Conservation (phyloP, 2,113 vertebrate genomes). For the Stigmatopora argus region DNA sequence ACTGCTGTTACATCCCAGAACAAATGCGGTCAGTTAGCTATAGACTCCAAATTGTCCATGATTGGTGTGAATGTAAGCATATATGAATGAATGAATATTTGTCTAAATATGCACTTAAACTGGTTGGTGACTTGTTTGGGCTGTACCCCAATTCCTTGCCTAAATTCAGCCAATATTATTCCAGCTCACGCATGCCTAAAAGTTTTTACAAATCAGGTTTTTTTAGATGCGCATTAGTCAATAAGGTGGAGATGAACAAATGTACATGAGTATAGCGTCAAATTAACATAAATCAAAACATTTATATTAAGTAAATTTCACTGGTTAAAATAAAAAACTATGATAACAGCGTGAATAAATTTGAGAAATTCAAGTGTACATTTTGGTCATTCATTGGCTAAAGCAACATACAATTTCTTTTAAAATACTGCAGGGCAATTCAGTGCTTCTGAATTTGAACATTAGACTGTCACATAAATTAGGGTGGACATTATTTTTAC, state of each 20-base stretch:
- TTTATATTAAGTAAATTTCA: too few species aligned
- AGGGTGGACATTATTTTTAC: background rate
- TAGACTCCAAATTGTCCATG: background rate
- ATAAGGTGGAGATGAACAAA: too few species aligned
- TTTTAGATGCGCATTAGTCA: background rate
- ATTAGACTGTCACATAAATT: background rate
- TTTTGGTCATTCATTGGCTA: too few species aligned
- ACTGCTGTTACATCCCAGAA: background rate
- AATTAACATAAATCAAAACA: too few species aligned
- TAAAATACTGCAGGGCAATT: too few species aligned
- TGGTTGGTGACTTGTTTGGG: background rate
- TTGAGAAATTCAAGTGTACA: too few species aligned
- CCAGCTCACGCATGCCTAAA: background rate
- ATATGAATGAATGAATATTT: background rate
- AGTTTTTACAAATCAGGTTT: background rate
- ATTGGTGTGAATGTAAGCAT: background rate
- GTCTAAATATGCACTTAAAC: background rate
- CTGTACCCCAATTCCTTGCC: background rate
- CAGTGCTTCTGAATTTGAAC: background rate
- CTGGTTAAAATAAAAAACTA: too few species aligned
- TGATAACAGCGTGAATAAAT: too few species aligned
- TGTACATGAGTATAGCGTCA: too few species aligned
- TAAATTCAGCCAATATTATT: background rate
- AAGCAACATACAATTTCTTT: too few species aligned
- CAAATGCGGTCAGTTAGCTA: background rate